Evolutionary conservation across 2,888 invertebrate genomes (phyloP), one percentile per base, ranked within the genome.

Genomic region (Agrotis ipsilon): DNA sequence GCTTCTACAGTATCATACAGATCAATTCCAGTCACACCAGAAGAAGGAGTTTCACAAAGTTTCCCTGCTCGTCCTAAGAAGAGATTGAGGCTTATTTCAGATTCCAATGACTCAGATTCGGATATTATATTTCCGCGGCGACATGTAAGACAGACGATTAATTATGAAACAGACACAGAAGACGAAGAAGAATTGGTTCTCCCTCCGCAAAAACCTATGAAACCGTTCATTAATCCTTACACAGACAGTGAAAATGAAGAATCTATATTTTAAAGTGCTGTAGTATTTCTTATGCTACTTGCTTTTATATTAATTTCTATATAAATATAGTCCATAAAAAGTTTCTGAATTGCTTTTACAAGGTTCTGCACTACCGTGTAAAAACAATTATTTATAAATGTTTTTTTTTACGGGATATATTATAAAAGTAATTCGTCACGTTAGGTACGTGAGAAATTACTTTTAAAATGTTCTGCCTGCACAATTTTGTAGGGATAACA

Each of bases 1-100:
- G 57, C 68, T 68, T 55, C 61, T 62, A 68, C 68, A 62, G 57
- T 62, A 16, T 57, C 68, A 14, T 68, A 55, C 19, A 68, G 68
- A 3, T 68, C 68, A 61, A 68, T 54, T 68, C 32, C 21, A 54
- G 46, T 61, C 39, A 61, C 68, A 55, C 60, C 68, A 61, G 68
- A 61, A 68, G 59, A 60, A 59, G 61, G 2, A 54, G 51, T 54
- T 18, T 68, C 11, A 0, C 61, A 68, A 54, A 68, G 46, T 61
- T 1, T 61, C 54, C 68, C 68, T 46, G 0, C 27, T 54, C 68
- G 60, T 68, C 68, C 68, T 54, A 0, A 54, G 0, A 68, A 68
- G 24, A 1, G 63, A 54, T 4, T 63, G 52, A 63, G 63, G 63
- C 52, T 64, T 3, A 5, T 64, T 64, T 64, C 54, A 54, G 43